A percentile compares a stretch with the other conserved stretches of the same genome.
phyloP scores from a whole-genome alignment of 2,797 vertebrate genomes.

The Pantherophis vulpinus region DNA sequence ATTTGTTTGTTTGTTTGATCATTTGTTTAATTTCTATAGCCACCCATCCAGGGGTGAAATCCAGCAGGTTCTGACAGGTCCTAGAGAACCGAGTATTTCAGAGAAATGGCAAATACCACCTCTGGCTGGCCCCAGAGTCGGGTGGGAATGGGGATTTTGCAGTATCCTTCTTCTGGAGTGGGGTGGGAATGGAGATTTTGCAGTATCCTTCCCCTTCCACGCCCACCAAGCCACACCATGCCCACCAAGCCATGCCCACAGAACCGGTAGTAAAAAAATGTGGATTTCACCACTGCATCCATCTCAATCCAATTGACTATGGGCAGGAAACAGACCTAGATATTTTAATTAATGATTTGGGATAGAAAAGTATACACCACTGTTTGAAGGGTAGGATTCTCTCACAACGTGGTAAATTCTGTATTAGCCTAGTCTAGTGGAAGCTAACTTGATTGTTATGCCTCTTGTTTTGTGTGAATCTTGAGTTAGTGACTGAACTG shows the following conservation, averaged over 20 bases:
- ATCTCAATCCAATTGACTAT: not conserved
- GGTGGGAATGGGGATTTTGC: no score
- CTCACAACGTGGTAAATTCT: not conserved
- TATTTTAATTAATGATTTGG: not conserved
- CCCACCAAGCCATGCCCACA: no score
- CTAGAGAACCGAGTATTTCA: no score
- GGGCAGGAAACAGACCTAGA: not conserved
- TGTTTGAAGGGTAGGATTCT: not conserved
- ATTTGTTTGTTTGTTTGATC: not conserved
- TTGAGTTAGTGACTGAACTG: not conserved
- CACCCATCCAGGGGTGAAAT: not conserved
- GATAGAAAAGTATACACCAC: not conserved
- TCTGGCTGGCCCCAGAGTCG: no score
- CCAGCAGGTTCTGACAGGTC: no score
- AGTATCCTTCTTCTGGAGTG: no score
- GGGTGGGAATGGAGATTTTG: no score
- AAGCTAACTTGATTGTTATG: not conserved
- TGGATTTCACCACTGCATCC: not conserved
- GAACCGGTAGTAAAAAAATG: no score
- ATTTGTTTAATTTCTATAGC: not conserved
- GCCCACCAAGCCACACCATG: no score
- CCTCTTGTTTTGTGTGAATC: not conserved
- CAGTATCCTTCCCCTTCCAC: no score
- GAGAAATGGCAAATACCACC: no score
- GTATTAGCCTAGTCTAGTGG: not conserved